Evolutionary conservation across 2,113 vertebrate genomes (phyloP).

Genomic region (Hypocryptadius cinnamomeus): DNA sequence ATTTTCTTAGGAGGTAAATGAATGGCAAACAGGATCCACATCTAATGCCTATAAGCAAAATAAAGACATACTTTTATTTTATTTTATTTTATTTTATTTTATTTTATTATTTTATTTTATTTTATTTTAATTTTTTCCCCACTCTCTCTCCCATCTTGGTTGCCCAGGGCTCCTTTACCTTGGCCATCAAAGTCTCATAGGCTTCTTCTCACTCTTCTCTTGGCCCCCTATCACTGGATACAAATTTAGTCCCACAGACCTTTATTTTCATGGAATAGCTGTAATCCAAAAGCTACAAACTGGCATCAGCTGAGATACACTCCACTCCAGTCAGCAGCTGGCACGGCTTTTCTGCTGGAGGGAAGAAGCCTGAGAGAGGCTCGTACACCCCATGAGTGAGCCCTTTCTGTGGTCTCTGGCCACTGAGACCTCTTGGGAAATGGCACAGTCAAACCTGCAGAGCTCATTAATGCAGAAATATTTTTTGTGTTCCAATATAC

Average conservation of each 20-base stretch:
- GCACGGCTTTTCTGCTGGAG: background rate
- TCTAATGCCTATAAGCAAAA: background rate
- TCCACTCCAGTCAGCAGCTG: background rate
- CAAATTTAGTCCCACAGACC: background rate
- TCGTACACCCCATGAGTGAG: rapidly evolving
- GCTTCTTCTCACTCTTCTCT: background rate
- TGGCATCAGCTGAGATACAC: background rate
- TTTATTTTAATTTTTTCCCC: background rate
- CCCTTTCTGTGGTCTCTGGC: background rate
- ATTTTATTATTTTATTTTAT: background rate
- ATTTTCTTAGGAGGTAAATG: background rate
- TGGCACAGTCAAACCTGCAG: background rate
- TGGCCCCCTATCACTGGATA: background rate
- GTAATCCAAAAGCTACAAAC: background rate
- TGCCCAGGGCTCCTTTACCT: background rate
- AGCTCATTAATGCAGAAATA: background rate
- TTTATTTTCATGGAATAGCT: background rate
- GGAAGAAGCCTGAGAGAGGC: background rate
- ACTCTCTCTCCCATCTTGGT: background rate
- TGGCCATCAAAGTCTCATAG: background rate
- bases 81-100: background rate
- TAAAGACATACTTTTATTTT: background rate
- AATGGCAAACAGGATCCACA: background rate
- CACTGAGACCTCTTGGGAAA: background rate
- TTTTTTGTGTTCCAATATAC: background rate